A percentile compares a stretch with the other conserved stretches of the same genome.
Conservation (phyloP, 2,888 invertebrate species). For the Drosophila demipolita region DNA sequence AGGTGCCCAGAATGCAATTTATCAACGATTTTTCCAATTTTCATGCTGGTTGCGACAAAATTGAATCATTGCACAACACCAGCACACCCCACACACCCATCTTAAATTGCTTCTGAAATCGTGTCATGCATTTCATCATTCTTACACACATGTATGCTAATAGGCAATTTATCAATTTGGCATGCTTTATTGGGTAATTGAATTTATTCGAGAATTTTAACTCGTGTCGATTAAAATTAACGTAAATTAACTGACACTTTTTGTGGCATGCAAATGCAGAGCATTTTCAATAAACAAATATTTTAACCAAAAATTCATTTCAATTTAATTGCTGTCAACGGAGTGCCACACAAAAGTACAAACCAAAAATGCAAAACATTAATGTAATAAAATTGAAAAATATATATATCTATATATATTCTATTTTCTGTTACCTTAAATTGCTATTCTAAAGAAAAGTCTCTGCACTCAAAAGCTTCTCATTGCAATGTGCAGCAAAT, state of each 20-base stretch:
- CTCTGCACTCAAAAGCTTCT: neutral
- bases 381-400: neutral
- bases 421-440: neutral
- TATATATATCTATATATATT: neutral
- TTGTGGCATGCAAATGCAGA: neutral
- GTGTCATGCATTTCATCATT: constrained; percentile 62
- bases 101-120: constrained; percentile 22
- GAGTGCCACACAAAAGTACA: neutral
- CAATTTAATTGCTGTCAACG: neutral
- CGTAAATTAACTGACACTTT: neutral
- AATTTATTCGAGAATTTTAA: constrained; percentile 12
- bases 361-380: neutral
- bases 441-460: neutral
- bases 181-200: constrained; percentile 25
- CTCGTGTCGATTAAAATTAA: neutral
- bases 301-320: neutral
- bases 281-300: neutral
- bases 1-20: constrained; percentile 70
- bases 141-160: constrained; percentile 33
- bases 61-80: constrained; percentile 51
- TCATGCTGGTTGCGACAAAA: constrained; percentile 58
- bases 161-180: constrained; percentile 51
- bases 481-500: neutral
- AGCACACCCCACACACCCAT: neutral
- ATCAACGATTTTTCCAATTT: constrained; percentile 76